Evolutionary conservation across 2,113 vertebrate genomes (phyloP), one percentile per base, ranked within the genome.

Genomic region (Micromys minutus): DNA sequence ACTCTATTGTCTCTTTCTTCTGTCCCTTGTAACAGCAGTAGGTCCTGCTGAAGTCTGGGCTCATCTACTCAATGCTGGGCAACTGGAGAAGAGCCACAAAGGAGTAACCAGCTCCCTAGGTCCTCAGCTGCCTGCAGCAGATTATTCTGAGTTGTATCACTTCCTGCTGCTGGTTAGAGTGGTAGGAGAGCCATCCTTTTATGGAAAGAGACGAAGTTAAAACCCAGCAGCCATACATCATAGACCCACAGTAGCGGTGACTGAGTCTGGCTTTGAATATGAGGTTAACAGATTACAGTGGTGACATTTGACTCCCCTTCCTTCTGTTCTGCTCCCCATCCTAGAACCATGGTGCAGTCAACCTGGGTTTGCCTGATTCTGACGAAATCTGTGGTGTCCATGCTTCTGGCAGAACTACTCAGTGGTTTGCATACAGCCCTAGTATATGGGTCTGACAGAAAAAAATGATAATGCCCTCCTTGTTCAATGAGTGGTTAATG

Each of bases 131-230:
- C 61, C 80, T 10, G 71, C 50, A 87, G 59, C 45, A 22, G 0
- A 59, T 85, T 15, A 24, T 87, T 81, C 45, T 55, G 17, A 71
- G 2, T 22, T 84, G 4, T 21, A 26, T 94, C 79, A 34, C 69
- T 67, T 89, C 92, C 59, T 89, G 93, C 89, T 91, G 36, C 80
- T 65, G 52, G 89, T n/a, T n/a, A n/a, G 59, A 69, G 83, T 80
- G 83, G 86, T 31, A 5, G 47, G 29, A 93, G 79, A 85, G 65
- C 0, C 0, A n/a, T 81, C 59, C 52, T 36, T 16, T 29, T 13
- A 24, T 47, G 50, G 39, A 75, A 81, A 80, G n/a, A 81, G 91
- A 87, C 52, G 3, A 69, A 63, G 83, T 65, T 84, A 59, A 96
- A 93, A 72, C 52, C 34, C 47, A 11, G 50, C 77, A 50, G 74